Conservation (phyloP, 1,140 invertebrate genomes). For the Trichoplusia ni region DNA sequence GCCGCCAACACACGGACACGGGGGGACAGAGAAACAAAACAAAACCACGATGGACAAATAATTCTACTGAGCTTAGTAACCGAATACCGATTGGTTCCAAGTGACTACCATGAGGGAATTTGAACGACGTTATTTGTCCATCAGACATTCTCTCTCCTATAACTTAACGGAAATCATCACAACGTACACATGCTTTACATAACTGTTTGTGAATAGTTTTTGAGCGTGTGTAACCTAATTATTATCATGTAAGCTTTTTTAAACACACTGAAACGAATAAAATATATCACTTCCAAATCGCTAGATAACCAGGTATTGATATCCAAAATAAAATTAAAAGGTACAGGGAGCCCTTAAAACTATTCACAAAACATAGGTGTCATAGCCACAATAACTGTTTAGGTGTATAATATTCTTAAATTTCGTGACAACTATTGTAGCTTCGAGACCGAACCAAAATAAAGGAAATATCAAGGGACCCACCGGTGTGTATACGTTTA, state of each 20-base stretch:
- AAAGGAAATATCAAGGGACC: slow-evolving; percentile 78
- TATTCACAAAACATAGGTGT: slow-evolving; percentile 78
- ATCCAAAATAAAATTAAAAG: slow-evolving; percentile 45
- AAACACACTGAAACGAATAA: slow-evolving; percentile 37
- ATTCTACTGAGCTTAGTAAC: slow-evolving; percentile 52
- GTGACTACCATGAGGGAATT: slow-evolving; percentile 75
- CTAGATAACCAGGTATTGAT: slow-evolving; percentile 43
- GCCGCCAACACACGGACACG: slow-evolving; percentile 60
- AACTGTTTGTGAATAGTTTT: slow-evolving; percentile 82
- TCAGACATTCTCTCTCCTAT: slow-evolving; percentile 69
- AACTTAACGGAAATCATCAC: slow-evolving; percentile 67
- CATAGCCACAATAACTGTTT: slow-evolving; percentile 79
- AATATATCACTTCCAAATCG: slow-evolving; percentile 51
- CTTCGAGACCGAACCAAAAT: slow-evolving; percentile 72
- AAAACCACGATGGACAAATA: slow-evolving; percentile 82
- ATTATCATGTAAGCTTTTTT: slow-evolving; percentile 28
- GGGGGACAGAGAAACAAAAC: slow-evolving; percentile 81
- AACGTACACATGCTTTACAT: slow-evolving; percentile 81
- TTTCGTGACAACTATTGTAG: slow-evolving; percentile 52
- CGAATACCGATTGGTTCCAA: slow-evolving; percentile 42
- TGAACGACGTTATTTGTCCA: slow-evolving; percentile 75
- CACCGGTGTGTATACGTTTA: slow-evolving; percentile 91
- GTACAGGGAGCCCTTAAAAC: slow-evolving; percentile 77
- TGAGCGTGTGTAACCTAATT: slow-evolving; percentile 77
- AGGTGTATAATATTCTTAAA: slow-evolving; percentile 37